Conservation (phyloP, 2,113 vertebrate species). For the Prunella fulvescens region DNA sequence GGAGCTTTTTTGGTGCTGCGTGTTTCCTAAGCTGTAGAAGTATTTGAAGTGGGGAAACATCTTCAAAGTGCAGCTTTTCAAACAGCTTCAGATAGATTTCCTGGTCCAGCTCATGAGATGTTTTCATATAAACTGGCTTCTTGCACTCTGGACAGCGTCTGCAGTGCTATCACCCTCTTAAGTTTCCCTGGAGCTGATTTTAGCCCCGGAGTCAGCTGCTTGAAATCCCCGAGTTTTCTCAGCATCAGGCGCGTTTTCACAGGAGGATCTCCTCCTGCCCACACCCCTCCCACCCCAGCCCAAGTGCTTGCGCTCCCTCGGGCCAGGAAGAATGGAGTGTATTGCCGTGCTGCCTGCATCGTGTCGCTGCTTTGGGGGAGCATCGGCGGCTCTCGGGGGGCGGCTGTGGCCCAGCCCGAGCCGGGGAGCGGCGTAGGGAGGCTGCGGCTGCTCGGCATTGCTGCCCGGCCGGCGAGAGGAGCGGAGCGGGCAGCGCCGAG, state of each 20-base stretch:
- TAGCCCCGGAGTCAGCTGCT: neutral
- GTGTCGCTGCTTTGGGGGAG: neutral
- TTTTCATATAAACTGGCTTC: neutral
- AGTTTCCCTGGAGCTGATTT: neutral
- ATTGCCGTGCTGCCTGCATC: neutral
- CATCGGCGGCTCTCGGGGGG: neutral
- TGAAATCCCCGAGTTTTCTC: neutral
- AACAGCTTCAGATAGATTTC: neutral
- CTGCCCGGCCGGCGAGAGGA: constrained; percentile 37
- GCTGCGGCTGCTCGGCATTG: constrained; percentile 76
- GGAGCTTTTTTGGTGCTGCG: neutral
- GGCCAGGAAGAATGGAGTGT: constrained; percentile 5
- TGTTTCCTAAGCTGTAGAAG: neutral
- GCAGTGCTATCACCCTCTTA: neutral
- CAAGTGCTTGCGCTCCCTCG: neutral
- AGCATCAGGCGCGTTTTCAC: neutral
- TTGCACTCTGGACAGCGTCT: neutral
- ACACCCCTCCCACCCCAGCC: constrained; percentile 13
- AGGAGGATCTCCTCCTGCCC: neutral
- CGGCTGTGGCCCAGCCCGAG: constrained; percentile 68
- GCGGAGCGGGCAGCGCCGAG: neutral
- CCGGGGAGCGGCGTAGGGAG: constrained; percentile 2
- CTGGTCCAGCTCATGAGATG: neutral
- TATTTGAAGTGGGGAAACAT: neutral
- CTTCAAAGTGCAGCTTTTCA: neutral